Evolutionary conservation across 2,113 vertebrate genomes (phyloP).

Genomic region (Gavialis gangeticus): DNA sequence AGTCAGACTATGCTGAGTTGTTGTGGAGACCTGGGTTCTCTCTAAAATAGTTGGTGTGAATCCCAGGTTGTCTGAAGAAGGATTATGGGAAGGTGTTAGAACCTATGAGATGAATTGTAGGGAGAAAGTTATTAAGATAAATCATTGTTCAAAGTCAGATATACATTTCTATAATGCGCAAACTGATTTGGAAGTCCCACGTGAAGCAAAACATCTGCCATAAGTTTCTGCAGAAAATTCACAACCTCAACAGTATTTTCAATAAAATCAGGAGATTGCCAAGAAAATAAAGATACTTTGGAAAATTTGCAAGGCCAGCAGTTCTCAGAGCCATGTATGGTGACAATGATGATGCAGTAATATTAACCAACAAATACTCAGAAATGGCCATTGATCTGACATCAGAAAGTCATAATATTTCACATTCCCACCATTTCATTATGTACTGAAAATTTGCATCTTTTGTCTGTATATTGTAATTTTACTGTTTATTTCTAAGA

Average conservation of each 20-base stretch:
- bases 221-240: too few species aligned
- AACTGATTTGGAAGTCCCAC: neutral
- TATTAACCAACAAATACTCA: neutral
- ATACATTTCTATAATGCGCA: neutral
- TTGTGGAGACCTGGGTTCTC: neutral
- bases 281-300: neutral
- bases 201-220: neutral
- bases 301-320: neutral
- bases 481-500: neutral
- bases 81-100: slow-evolving; percentile 28
- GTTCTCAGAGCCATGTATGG: neutral
- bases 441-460: too few species aligned
- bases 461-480: neutral
- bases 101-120: slow-evolving; percentile 62
- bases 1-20: neutral
- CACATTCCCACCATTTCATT: too few species aligned
- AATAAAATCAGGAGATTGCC: neutral
- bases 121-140: neutral
- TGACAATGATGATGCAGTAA: neutral
- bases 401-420: neutral
- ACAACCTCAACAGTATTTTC: neutral
- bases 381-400: neutral
- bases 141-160: neutral
- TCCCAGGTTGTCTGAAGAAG: slow-evolving; percentile 51
- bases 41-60: slow-evolving; percentile 16